phyloP scores from a whole-genome alignment of 2,797 vertebrate species.

The Merluccius polli region DNA sequence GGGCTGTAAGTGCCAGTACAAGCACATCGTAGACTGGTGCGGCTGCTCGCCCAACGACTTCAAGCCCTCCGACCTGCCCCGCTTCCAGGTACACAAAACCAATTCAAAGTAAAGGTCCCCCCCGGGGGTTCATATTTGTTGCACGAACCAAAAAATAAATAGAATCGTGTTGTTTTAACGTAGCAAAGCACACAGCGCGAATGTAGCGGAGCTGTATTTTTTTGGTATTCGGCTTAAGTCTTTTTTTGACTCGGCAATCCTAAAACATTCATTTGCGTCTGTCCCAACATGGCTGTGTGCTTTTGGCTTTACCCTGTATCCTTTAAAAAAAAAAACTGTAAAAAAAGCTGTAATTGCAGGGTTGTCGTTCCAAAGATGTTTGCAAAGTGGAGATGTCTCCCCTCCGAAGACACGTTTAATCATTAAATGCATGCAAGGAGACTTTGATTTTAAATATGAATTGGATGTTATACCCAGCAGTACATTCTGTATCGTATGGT shows the following conservation, averaged over 20 bases:
- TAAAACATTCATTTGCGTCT: not conserved
- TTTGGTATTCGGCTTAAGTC: not conserved
- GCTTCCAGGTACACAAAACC: conserved; percentile 80
- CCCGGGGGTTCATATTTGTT: not conserved
- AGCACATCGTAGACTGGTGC: conserved; percentile 96
- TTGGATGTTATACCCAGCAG: not conserved
- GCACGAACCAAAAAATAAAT: not conserved
- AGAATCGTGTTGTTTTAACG: not conserved
- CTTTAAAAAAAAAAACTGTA: not conserved
- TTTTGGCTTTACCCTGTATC: not conserved
- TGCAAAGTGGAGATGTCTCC: not conserved
- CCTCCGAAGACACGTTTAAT: not conserved
- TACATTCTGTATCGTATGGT: not conserved
- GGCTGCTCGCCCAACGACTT: conserved; percentile 89
- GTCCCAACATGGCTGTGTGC: not conserved
- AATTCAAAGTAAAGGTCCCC: not conserved
- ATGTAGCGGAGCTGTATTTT: not conserved
- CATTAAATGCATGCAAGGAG: not conserved
- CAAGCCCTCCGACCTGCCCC: conserved; percentile 87
- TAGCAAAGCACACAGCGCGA: no score
- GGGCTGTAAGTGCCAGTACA: conserved; percentile 92
- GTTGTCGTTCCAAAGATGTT: not conserved
- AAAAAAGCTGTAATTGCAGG: not conserved
- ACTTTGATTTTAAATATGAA: not conserved
- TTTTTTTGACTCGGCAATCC: not conserved